phyloP scores from a whole-genome alignment of 2,797 vertebrate genomes.

The Okamejei kenojei region DNA sequence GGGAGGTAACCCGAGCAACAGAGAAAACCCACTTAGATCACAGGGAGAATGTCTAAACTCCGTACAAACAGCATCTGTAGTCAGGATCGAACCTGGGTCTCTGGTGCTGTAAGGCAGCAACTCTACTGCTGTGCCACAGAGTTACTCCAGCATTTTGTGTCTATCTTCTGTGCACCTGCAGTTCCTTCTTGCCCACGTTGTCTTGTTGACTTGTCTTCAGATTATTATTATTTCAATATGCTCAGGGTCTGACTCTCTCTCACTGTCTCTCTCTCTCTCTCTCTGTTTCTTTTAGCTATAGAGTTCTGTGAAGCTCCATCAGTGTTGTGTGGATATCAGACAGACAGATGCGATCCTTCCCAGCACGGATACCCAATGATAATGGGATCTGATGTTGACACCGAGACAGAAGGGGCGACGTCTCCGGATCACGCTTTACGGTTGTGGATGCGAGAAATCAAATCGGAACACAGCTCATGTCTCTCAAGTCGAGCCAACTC shows the following conservation, averaged over 20 bases:
- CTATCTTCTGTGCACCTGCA: too few relatives aligned
- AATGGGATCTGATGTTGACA: constrained; percentile 83
- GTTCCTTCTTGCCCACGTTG: neutral
- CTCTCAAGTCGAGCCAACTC: constrained; percentile 93
- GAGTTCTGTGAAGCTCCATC: constrained; percentile 78
- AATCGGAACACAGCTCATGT: constrained; percentile 90
- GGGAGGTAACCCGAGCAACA: too few relatives aligned
- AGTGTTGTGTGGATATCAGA: constrained; percentile 75
- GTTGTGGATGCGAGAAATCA: constrained; percentile 93
- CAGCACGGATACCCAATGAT: constrained; percentile 75
- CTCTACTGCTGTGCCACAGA: too few relatives aligned
- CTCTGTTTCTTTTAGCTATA: constrained; percentile 62
- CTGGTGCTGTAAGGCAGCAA: too few relatives aligned
- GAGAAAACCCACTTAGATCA: too few relatives aligned
- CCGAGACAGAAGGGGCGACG: constrained; percentile 79
- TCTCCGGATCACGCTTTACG: constrained; percentile 82
- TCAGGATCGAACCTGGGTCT: too few relatives aligned
- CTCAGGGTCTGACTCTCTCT: neutral
- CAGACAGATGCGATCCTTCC: constrained; percentile 64
- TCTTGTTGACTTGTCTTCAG: neutral
- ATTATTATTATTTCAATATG: neutral
- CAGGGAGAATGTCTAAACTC: too few relatives aligned
- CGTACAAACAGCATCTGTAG: too few relatives aligned
- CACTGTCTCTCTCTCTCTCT: constrained; percentile 36
- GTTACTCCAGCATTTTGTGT: too few relatives aligned